Conservation (phyloP, 2,113 vertebrate genomes). For the Albula goreensis region DNA sequence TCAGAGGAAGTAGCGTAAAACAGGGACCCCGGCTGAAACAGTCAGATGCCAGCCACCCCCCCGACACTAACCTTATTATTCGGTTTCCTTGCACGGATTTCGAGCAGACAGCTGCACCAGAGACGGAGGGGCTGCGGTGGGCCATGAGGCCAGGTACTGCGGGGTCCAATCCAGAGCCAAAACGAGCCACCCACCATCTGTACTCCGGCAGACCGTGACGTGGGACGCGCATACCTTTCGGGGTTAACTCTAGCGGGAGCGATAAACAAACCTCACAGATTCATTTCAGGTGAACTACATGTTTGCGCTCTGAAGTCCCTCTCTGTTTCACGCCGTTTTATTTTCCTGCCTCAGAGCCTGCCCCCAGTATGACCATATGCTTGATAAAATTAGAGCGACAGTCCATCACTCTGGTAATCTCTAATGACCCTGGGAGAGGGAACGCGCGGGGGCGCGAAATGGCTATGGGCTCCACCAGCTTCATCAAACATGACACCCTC, state of each 20-base stretch:
- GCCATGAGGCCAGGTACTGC: no score
- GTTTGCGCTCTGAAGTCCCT: background rate
- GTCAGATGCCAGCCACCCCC: no score
- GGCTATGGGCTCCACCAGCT: slow-evolving; percentile 57
- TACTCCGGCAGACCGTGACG: background rate
- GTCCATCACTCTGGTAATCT: slow-evolving; percentile 68
- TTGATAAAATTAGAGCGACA: slow-evolving; percentile 50
- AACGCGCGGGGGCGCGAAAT: slow-evolving; percentile 41
- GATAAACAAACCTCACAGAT: slow-evolving; percentile 13
- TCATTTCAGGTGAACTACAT: background rate
- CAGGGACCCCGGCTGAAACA: no score
- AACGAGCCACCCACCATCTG: no score
- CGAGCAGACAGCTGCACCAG: no score
- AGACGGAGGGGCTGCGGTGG: no score
- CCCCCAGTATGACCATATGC: slow-evolving; percentile 45
- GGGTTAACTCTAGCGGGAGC: background rate
- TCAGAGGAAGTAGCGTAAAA: no score
- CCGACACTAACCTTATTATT: no score
- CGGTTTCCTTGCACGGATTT: no score
- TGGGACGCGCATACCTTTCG: background rate
- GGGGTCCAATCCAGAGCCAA: no score
- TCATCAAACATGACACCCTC: slow-evolving; percentile 65
- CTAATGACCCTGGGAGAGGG: slow-evolving; percentile 55
- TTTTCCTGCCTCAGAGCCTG: slow-evolving; percentile 37
- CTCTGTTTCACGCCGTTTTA: slow-evolving; percentile 52